Evolutionary conservation across 2,113 vertebrate species (phyloP).

Genomic region (Vulpes vulpes): DNA sequence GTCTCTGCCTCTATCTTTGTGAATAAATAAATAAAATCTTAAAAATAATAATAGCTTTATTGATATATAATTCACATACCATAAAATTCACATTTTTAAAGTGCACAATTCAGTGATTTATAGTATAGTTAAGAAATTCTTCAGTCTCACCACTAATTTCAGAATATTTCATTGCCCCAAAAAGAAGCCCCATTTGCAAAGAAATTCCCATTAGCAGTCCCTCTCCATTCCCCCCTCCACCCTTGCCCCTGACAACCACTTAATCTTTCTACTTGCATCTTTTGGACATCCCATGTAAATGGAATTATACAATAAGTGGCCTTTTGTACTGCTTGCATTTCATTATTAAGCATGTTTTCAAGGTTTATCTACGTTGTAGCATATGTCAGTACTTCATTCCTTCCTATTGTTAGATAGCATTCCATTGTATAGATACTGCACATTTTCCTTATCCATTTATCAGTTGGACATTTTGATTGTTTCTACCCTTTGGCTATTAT

Average conservation of each 20-base stretch:
- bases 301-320: neutral
- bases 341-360: neutral
- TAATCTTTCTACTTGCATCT: neutral
- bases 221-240: no score
- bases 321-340: neutral
- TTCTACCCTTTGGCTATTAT: neutral
- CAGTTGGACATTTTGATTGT: neutral
- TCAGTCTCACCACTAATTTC: neutral
- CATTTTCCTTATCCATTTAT: conserved; percentile 30
- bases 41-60: neutral
- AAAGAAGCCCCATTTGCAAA: neutral
- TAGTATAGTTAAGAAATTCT: neutral
- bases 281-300: neutral
- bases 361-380: neutral
- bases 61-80: neutral
- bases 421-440: neutral
- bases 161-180: neutral
- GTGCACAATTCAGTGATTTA: neutral
- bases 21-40: neutral
- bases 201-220: neutral
- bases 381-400: neutral
- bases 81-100: conserved; percentile 34
- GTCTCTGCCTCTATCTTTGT: no score
- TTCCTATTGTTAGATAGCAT: neutral
- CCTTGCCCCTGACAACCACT: neutral